These are phyloP conservation scores for Rhinopomastus cyanomelas DNA, from an alignment of 2,113 vertebrate species.

Conservation along the genomic window DNA sequence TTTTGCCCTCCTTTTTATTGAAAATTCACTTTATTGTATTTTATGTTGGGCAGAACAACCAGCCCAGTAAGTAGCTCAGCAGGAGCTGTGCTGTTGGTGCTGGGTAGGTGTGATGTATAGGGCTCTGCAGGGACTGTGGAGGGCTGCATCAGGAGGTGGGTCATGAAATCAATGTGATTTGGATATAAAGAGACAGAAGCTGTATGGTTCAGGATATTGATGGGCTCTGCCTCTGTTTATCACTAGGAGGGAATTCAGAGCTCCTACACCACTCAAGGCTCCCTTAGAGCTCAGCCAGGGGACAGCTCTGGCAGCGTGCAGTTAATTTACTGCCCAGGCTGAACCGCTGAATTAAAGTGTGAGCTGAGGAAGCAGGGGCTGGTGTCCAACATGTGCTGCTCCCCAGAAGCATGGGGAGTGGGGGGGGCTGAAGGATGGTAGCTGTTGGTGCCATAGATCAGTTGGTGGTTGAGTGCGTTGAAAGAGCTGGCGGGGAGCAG, in stretches of 20 bases:
- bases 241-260: not conserved
- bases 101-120: not conserved
- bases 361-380: not conserved
- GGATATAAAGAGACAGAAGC: not conserved
- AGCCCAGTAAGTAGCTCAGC: not conserved
- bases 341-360: not conserved
- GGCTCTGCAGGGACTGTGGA: not conserved
- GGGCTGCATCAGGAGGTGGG: not conserved
- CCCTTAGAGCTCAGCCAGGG: not conserved
- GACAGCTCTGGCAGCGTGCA: fast-evolving
- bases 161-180: not conserved
- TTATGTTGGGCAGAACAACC: not conserved
- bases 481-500: not conserved
- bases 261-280: not conserved
- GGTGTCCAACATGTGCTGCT: not conserved
- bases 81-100: not conserved
- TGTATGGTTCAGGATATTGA: not conserved
- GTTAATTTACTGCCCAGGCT: not conserved
- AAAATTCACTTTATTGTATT: not conserved
- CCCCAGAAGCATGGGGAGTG: no score
- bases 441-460: not conserved
- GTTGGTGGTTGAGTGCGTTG: fast-evolving
- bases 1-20: not conserved
- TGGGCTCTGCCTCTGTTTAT: not conserved
- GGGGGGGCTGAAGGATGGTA: not conserved